Conservation (phyloP, 1,140 invertebrate genomes). For the Bombus sylvicola region DNA sequence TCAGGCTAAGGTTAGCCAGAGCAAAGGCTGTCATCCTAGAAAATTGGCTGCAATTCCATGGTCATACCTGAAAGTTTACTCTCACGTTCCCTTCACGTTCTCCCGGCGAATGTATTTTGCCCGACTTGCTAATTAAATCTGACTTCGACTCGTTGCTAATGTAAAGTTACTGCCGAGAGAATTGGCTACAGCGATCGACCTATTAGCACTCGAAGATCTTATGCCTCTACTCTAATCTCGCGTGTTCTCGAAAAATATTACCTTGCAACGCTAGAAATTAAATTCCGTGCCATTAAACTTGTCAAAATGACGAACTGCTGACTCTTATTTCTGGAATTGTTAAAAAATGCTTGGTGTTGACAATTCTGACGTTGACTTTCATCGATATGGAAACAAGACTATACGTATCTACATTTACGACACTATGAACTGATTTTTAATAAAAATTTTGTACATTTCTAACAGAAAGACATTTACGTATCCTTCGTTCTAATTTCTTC, state of each 20-base stretch:
- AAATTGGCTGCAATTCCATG: constrained; percentile 35
- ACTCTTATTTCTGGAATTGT: too few relatives aligned
- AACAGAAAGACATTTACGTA: too few relatives aligned
- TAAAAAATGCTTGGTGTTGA: too few relatives aligned
- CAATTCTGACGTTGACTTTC: too few relatives aligned
- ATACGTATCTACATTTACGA: too few relatives aligned
- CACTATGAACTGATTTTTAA: too few relatives aligned
- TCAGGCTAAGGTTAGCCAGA: constrained; percentile 5
- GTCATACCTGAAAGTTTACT: neutral
- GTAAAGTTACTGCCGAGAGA: neutral
- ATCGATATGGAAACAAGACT: too few relatives aligned
- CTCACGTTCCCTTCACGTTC: neutral
- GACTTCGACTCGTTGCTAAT: neutral
- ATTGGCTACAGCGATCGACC: neutral
- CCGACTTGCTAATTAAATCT: neutral
- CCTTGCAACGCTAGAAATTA: neutral
- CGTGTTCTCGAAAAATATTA: neutral
- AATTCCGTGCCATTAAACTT: neutral
- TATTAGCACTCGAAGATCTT: neutral
- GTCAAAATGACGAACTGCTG: neutral
- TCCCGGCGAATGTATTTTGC: neutral
- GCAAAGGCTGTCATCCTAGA: neutral
- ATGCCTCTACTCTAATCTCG: neutral
- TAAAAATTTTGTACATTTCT: too few relatives aligned
- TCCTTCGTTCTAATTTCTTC: too few relatives aligned